Conservation (phyloP, 2,888 invertebrate species). For the Biston stratarius region DNA sequence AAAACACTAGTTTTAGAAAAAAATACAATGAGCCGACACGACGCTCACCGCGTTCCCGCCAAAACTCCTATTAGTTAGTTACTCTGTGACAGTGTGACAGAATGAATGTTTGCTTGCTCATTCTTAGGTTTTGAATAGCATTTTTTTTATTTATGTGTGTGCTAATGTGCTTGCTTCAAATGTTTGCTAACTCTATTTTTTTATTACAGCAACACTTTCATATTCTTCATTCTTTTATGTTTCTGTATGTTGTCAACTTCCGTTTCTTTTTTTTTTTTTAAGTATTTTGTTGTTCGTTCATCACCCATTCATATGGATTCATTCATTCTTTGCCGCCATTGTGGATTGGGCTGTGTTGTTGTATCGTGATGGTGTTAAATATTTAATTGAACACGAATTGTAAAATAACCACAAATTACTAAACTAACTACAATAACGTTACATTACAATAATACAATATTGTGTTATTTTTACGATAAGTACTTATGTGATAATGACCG, state of each 20-base stretch:
- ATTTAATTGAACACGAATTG: not conserved
- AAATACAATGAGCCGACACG: no score
- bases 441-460: constrained; percentile 43
- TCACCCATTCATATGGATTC: constrained; percentile 22
- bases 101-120: no score
- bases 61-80: no score
- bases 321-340: constrained; percentile 54
- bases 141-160: not conserved
- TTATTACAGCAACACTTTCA: not conserved
- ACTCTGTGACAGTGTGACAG: no score
- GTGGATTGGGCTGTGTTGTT: constrained; percentile 52
- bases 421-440: constrained; percentile 43
- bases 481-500: constrained; percentile 69
- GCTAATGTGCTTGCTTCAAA: not conserved
- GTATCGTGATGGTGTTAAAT: not conserved
- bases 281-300: not conserved
- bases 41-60: no score
- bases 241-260: constrained; percentile 1
- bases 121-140: no score
- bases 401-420: constrained; percentile 17
- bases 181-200: constrained; percentile 2
- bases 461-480: constrained; percentile 58
- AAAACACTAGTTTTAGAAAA: no score
- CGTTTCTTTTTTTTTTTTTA: not conserved
- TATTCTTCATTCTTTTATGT: not conserved